Conservation (phyloP, 1,140 invertebrate genomes). For the Drosophila dunni region DNA sequence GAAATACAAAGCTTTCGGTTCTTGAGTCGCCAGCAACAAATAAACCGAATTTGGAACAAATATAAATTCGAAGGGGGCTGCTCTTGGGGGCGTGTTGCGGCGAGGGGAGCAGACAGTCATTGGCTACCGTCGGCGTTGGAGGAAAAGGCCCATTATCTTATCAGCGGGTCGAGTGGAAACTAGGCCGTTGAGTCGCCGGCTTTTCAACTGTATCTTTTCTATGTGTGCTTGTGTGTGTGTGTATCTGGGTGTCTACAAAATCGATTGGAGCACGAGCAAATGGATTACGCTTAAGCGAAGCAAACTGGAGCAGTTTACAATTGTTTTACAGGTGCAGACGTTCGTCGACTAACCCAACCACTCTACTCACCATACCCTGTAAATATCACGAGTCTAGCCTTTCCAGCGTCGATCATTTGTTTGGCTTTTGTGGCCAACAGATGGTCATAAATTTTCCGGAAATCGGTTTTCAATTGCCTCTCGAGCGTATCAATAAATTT, state of each 20-base stretch:
- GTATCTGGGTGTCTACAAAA: constrained; percentile 40
- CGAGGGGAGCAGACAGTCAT: constrained; percentile 23
- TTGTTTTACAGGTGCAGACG: constrained; percentile 24
- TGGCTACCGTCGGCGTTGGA: constrained; percentile 41
- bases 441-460: constrained; percentile 41
- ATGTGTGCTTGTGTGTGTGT: neutral
- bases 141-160: constrained; percentile 79
- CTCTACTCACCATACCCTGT: neutral
- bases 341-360: neutral
- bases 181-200: constrained; percentile 55
- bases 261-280: constrained; percentile 67
- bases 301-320: constrained; percentile 57
- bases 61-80: constrained; percentile 6
- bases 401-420: neutral
- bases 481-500: constrained; percentile 29
- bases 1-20: neutral
- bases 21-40: constrained; percentile 30
- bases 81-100: neutral
- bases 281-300: constrained; percentile 45
- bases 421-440: constrained; percentile 24
- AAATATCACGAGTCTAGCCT: neutral
- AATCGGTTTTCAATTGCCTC: constrained; percentile 48
- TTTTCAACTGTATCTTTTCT: neutral
- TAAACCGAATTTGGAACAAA: constrained; percentile 26
- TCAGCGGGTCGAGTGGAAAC: constrained; percentile 66